These are phyloP conservation scores for Drosophila busckii DNA, from an alignment of 1,140 invertebrate species.

Conservation along the genomic window DNA sequence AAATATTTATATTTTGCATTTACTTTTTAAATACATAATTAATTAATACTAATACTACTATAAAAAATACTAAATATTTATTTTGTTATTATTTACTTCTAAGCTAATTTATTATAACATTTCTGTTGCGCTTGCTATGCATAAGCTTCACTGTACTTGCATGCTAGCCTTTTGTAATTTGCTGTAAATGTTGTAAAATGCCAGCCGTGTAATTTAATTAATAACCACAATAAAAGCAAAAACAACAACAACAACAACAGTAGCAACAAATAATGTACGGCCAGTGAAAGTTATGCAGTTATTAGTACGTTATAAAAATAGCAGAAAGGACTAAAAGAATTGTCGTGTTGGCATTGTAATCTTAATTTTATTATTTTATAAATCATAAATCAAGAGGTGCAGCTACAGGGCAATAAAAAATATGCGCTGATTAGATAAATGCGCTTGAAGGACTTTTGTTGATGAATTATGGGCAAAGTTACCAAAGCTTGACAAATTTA, in stretches of 20 bases:
- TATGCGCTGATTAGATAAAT: slow-evolving; percentile 6
- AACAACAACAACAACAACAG: slow-evolving; percentile 11
- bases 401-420: slow-evolving; percentile 21
- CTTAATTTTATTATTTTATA: slow-evolving; percentile 28
- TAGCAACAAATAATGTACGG: slow-evolving; percentile 53
- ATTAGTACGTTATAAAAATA: slow-evolving; percentile 75
- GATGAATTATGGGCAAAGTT: too few species aligned
- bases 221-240: slow-evolving; percentile 50
- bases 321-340: not conserved
- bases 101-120: slow-evolving; percentile 72
- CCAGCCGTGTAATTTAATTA: slow-evolving; percentile 75
- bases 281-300: slow-evolving; percentile 75
- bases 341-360: slow-evolving; percentile 44
- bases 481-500: too few species aligned
- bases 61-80: too few species aligned
- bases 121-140: slow-evolving; percentile 29
- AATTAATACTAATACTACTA: too few species aligned
- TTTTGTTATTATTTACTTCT: slow-evolving; percentile 50
- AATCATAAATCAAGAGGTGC: slow-evolving; percentile 27
- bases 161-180: slow-evolving; percentile 60
- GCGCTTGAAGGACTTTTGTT: too few species aligned
- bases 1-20: too few species aligned
- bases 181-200: slow-evolving; percentile 77
- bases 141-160: slow-evolving; percentile 16
- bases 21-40: too few species aligned